Conservation (phyloP, 1,140 invertebrate genomes). For the Sitobion miscanthi region DNA sequence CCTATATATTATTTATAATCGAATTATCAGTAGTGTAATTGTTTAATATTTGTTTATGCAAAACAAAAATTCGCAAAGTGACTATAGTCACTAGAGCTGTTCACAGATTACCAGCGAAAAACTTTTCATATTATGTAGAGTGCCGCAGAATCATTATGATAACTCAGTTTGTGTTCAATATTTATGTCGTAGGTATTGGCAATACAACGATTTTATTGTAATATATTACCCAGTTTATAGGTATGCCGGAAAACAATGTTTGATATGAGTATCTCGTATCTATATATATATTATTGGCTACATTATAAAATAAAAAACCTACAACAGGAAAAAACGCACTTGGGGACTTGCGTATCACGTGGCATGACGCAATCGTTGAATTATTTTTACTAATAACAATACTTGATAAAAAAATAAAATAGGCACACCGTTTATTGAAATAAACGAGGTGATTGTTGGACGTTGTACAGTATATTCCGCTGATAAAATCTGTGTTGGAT, state of each 20-base stretch:
- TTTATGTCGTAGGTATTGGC: neutral
- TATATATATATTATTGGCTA: neutral
- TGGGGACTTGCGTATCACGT: neutral
- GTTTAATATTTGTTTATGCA: neutral
- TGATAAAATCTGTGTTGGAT: neutral
- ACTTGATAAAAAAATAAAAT: neutral
- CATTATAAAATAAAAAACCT: neutral
- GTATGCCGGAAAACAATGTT: neutral
- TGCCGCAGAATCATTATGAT: neutral
- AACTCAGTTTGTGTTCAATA: neutral
- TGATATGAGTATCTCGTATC: neutral
- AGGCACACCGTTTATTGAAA: neutral
- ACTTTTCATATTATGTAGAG: constrained; percentile 3
- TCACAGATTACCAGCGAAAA: neutral
- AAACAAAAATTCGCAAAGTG: neutral
- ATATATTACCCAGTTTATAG: neutral
- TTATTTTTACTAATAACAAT: neutral
- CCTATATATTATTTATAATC: neutral
- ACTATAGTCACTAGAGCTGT: neutral
- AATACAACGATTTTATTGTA: neutral
- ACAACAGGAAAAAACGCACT: neutral
- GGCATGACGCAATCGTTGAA: neutral
- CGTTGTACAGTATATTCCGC: neutral
- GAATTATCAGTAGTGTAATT: neutral
- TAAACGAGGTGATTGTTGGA: neutral